Conservation (phyloP, 2,888 invertebrate genomes). For the Steromphala cineraria region DNA sequence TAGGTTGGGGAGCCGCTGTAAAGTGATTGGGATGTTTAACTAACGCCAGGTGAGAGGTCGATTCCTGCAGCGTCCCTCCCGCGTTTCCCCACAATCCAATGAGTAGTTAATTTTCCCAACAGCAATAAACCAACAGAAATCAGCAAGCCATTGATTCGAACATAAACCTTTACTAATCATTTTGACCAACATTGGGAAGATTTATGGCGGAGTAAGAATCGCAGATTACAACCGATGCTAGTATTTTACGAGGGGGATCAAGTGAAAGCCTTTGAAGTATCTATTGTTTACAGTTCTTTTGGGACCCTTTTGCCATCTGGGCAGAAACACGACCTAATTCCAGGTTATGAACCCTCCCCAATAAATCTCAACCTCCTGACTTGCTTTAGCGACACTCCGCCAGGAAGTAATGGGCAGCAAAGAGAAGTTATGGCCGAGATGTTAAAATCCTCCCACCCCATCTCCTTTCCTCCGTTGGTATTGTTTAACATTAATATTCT, state of each 20-base stretch:
- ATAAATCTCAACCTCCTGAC: not conserved
- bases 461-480: not conserved
- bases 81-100: not conserved
- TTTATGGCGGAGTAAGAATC: constrained; percentile 5
- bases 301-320: constrained; percentile 18
- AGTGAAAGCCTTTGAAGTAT: constrained; percentile 6
- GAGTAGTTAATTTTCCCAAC: not conserved
- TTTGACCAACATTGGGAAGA: not conserved
- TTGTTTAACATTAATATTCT: not conserved
- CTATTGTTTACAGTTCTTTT: constrained; percentile 1
- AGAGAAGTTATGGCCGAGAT: not conserved
- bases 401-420: not conserved
- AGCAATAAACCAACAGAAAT: not conserved
- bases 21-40: too few species aligned
- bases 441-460: not conserved
- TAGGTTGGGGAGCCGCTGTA: too few species aligned
- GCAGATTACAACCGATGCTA: not conserved
- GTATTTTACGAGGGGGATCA: not conserved
- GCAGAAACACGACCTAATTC: not conserved
- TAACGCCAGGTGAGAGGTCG: too few species aligned
- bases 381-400: not conserved
- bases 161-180: not conserved
- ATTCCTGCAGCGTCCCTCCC: too few species aligned
- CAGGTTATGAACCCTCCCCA: not conserved
- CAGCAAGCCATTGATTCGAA: not conserved